Percentiles rank a stretch among this genome's conserved stretches.
Conservation (phyloP, 1,140 invertebrate genomes). For the Diachasmimorpha longicaudata region DNA sequence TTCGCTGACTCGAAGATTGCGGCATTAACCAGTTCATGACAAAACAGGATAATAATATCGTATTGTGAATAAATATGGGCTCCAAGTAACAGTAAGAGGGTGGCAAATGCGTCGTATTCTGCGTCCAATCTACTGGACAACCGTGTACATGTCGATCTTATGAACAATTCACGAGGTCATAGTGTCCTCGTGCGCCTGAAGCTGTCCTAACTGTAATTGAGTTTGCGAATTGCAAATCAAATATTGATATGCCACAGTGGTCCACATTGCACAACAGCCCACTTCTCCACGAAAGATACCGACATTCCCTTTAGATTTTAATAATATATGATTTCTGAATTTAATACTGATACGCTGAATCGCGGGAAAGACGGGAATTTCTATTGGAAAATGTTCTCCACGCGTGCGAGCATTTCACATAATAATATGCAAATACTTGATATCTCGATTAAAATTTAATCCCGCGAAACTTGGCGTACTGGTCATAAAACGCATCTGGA, state of each 20-base stretch:
- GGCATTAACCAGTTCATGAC: no score
- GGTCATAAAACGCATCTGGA: constrained; percentile 52
- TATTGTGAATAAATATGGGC: neutral
- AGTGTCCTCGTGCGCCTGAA: constrained; percentile 21
- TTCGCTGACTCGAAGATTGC: neutral
- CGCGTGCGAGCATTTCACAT: constrained; percentile 36
- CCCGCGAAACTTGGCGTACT: constrained; percentile 21
- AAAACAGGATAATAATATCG: no score
- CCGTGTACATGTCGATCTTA: constrained; percentile 21
- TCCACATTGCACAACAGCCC: neutral
- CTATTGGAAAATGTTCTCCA: neutral
- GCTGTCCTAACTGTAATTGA: constrained; percentile 30
- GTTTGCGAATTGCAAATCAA: constrained; percentile 35
- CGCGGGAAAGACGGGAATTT: neutral
- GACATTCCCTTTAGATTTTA: neutral
- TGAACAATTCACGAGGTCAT: constrained; percentile 33
- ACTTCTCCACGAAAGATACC: neutral
- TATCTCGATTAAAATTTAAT: constrained; percentile 54
- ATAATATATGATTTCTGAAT: neutral
- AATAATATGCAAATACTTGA: constrained; percentile 47
- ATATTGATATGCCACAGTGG: constrained; percentile 27
- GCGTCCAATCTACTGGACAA: constrained; percentile 12
- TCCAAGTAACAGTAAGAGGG: neutral
- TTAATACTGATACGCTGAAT: neutral
- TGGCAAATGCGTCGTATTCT: neutral